Evolutionary conservation across 2,113 vertebrate genomes (phyloP), one percentile per base, ranked within the genome.

Genomic region (Tor tambroides): DNA sequence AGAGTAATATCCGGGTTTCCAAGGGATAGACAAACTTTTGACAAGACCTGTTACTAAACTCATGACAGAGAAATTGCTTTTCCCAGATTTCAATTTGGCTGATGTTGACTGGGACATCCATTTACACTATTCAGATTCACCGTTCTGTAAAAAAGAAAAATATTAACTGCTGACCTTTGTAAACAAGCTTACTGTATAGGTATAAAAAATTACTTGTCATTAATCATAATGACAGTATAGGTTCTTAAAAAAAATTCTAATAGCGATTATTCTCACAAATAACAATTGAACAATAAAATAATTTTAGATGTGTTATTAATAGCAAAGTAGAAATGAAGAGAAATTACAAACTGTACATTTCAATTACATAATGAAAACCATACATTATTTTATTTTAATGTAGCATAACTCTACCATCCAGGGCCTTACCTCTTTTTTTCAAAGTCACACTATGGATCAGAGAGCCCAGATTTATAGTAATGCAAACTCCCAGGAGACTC

Each of bases 31-130:
- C 89, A 88, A 81, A 92, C 83, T 93, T 95, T 84, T 90, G 67
- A 79, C 95, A 96, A 81, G 96, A 96, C 49, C 75, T 86, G 54
- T 96, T 97, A 51, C 93, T 8, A 0, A 89, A 91, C 85, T 94
- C 93, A 65, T 92, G 94, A 88, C 95, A 95, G 87, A 93, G 72
- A 30, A 75, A 28, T 49, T 79, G 61, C 30, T 78, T 83, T 75
- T 85, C 76, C 23, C 15, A 14, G 6, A 49, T 30, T 7, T 7
- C 84, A 76, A 23, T 43, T 43, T 87, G 79, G 28, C 35, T 49
- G 49, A 86, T 65, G 43, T 65, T 80, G 78, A 82, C 61, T 12
- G 35, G n/a, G 7, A 23, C 26, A 35, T n/a, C 72, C 38, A 41
- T 74, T 74, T 32, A 67, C 63, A 15, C 26, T 30, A 35, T 8